phyloP scores from a whole-genome alignment of 2,113 vertebrate genomes.

The Malurus melanocephalus region DNA sequence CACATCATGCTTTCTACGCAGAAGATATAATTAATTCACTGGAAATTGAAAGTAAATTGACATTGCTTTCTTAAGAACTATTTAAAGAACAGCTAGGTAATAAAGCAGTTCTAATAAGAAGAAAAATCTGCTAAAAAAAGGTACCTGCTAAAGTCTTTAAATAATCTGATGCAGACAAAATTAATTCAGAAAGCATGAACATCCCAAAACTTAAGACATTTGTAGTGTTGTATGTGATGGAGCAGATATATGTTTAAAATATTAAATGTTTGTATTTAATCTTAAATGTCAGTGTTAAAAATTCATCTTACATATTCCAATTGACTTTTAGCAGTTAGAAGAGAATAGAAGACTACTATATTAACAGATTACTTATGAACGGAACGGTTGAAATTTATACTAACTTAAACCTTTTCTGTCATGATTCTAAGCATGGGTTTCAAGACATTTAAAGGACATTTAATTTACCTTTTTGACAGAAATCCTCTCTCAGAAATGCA shows the following conservation, averaged over 20 bases:
- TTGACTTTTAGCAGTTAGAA: background rate
- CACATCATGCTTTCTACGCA: background rate
- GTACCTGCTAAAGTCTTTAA: background rate
- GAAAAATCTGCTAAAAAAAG: background rate
- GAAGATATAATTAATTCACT: background rate
- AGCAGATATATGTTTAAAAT: background rate
- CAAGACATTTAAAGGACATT: background rate
- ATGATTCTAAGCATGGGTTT: background rate
- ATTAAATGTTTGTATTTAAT: background rate
- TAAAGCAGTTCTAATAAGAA: background rate
- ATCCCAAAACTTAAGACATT: background rate
- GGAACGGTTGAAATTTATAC: background rate
- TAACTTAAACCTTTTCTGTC: background rate
- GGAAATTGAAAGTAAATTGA: constrained; percentile 10
- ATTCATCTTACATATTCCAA: background rate
- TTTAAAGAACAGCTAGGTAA: background rate
- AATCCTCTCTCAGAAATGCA: background rate
- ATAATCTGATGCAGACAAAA: background rate
- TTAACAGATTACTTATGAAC: background rate
- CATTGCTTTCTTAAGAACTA: background rate
- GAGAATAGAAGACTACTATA: background rate
- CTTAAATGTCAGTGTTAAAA: background rate
- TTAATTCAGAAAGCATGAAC: background rate
- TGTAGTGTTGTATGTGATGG: background rate
- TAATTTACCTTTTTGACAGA: background rate